These are phyloP conservation scores for Chromis chromis DNA, from an alignment of 2,797 vertebrate species.

Conservation along the genomic window DNA sequence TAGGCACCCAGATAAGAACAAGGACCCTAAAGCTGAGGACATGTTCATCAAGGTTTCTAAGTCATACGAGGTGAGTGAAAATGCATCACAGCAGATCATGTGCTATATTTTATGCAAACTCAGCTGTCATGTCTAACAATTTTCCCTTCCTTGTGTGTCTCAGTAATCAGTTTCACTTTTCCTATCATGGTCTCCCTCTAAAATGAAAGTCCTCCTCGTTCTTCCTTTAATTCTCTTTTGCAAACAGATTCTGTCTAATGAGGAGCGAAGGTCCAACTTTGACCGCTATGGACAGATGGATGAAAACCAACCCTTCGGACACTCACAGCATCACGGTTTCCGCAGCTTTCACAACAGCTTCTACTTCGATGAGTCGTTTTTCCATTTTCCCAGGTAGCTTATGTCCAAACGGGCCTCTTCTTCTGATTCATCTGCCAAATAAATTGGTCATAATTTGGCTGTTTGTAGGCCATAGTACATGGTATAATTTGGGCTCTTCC, in stretches of 20 bases:
- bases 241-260: constrained; percentile 90
- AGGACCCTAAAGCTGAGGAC: constrained; percentile 93
- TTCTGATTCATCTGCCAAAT: not conserved
- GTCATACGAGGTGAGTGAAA: constrained; percentile 92
- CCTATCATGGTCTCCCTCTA: not conserved
- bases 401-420: not conserved
- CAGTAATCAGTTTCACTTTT: constrained; percentile 13
- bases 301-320: constrained; percentile 88
- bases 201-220: not conserved
- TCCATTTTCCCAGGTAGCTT: constrained; percentile 88
- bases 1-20: constrained; percentile 99
- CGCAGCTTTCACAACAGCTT: constrained; percentile 93
- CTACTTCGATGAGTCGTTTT: constrained; percentile 96
- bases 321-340: constrained; percentile 88
- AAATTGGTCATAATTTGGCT: not conserved
- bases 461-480: not conserved
- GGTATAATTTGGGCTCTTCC: not conserved
- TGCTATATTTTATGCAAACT: not conserved
- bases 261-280: constrained; percentile 92
- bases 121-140: not conserved
- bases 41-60: constrained; percentile 97
- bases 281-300: constrained; percentile 93
- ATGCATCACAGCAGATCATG: not conserved
- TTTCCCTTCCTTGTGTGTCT: too few relatives aligned
- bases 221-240: not conserved